Percentiles rank a stretch among this genome's conserved stretches.
These are phyloP conservation scores for Atractosteus spatula DNA, from an alignment of 2,113 vertebrate species.

Conservation along the genomic window DNA sequence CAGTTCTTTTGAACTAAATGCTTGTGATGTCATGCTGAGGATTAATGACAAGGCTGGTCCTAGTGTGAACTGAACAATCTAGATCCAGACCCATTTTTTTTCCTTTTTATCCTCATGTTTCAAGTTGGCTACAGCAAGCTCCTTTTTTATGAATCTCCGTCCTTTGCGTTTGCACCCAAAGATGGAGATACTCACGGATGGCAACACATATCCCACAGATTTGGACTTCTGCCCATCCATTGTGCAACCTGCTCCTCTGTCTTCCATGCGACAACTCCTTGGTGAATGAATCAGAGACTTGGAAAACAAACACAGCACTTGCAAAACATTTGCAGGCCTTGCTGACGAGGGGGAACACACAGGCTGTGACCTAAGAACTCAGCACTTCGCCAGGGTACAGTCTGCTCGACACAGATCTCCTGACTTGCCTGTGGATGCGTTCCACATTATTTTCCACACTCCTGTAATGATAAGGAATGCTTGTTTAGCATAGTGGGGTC, in stretches of 20 bases:
- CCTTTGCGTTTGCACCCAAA: neutral
- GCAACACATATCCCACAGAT: neutral
- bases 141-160: neutral
- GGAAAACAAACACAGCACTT: conserved; percentile 8
- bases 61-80: neutral
- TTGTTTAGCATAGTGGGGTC: conserved; percentile 26
- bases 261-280: neutral
- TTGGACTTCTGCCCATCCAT: conserved; percentile 5
- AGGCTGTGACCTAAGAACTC: conserved; percentile 4
- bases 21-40: too few species aligned
- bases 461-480: conserved; percentile 28
- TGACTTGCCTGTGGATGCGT: conserved; percentile 12
- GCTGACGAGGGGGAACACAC: conserved; percentile 13
- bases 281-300: conserved; percentile 16
- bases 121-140: neutral
- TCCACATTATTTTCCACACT: conserved; percentile 22
- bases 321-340: conserved; percentile 12
- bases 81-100: neutral
- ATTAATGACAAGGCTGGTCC: too few species aligned
- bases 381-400: neutral
- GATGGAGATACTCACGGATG: neutral
- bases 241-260: conserved; percentile 7
- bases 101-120: neutral
- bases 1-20: too few species aligned
- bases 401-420: neutral